A percentile compares a stretch with the other conserved stretches of the same genome.
Conservation (phyloP, 2,888 invertebrate species). For the Drosophila picticornis region DNA sequence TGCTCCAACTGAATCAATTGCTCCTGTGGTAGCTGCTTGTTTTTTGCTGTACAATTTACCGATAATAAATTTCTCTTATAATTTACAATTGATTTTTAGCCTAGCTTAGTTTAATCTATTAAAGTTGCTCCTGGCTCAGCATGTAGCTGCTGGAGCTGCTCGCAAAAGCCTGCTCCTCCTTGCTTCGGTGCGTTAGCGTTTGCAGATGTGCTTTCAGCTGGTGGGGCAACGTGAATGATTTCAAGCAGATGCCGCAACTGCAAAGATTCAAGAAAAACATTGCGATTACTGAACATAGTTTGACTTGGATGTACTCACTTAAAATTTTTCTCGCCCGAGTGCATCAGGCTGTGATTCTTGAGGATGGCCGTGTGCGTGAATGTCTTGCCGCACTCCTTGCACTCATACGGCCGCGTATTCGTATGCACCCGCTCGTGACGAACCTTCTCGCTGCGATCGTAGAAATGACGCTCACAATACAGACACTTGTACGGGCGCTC, state of each 20-base stretch:
- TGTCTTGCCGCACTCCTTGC: constrained; percentile 79
- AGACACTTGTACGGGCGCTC: constrained; percentile 83
- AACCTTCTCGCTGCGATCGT: constrained; percentile 70
- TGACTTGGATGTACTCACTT: constrained; percentile 35
- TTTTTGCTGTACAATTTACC: background rate
- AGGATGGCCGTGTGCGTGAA: constrained; percentile 82
- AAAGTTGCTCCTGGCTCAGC: background rate
- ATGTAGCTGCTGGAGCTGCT: constrained; percentile 22
- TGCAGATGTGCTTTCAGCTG: constrained; percentile 83
- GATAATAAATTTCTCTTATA: background rate
- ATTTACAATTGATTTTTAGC: background rate
- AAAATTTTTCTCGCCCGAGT: constrained; percentile 71
- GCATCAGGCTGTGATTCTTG: constrained; percentile 77
- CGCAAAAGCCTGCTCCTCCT: constrained; percentile 56
- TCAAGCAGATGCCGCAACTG: constrained; percentile 80
- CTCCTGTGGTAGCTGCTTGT: constrained; percentile 33
- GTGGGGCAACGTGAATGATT: constrained; percentile 82
- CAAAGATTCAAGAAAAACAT: constrained; percentile 1
- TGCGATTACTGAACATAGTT: background rate
- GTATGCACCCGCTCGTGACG: constrained; percentile 80
- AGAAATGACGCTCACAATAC: constrained; percentile 77
- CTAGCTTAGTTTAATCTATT: constrained; percentile 23
- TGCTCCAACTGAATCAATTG: constrained; percentile 5
- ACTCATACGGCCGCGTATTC: constrained; percentile 82
- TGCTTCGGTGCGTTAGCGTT: constrained; percentile 81